These are phyloP conservation scores for Penaeus japonicus DNA, from an alignment of 1,140 invertebrate species.

Conservation along the genomic window DNA sequence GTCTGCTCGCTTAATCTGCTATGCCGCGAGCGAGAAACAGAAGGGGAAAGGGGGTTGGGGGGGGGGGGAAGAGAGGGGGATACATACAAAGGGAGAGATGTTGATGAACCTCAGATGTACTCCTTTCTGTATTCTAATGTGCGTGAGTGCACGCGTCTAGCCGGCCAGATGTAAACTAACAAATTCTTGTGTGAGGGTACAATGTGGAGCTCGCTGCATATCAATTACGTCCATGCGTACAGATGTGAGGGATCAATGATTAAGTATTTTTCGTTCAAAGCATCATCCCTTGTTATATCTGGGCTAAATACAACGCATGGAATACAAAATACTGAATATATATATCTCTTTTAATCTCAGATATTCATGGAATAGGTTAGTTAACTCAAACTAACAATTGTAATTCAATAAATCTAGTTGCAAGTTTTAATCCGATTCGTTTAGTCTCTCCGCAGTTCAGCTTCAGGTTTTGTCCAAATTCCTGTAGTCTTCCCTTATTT, in stretches of 20 bases:
- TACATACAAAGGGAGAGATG: not conserved
- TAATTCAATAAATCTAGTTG: too few relatives aligned
- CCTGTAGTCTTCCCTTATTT: too few relatives aligned
- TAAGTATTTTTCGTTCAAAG: not conserved
- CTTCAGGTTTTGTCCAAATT: too few relatives aligned
- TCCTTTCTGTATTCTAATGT: not conserved
- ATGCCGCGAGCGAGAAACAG: too few relatives aligned
- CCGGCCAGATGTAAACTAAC: too few relatives aligned
- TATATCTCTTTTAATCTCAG: not conserved
- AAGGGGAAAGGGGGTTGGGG: not conserved
- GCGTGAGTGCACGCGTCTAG: not conserved
- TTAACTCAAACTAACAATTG: not conserved
- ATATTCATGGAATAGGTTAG: not conserved
- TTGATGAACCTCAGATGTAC: too few relatives aligned
- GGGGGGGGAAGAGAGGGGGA: not conserved
- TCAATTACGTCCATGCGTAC: too few relatives aligned
- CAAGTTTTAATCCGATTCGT: too few relatives aligned
- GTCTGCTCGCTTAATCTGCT: too few relatives aligned
- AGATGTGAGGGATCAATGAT: too few relatives aligned
- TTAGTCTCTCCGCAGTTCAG: too few relatives aligned
- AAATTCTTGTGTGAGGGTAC: not conserved
- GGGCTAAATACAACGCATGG: too few relatives aligned
- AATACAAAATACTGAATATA: not conserved
- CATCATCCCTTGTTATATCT: not conserved
- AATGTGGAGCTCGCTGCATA: not conserved